A percentile compares a stretch with the other conserved stretches of the same genome.
Evolutionary conservation across 1,140 invertebrate genomes (phyloP).

Genomic region (Parasteatoda tepidariorum): DNA sequence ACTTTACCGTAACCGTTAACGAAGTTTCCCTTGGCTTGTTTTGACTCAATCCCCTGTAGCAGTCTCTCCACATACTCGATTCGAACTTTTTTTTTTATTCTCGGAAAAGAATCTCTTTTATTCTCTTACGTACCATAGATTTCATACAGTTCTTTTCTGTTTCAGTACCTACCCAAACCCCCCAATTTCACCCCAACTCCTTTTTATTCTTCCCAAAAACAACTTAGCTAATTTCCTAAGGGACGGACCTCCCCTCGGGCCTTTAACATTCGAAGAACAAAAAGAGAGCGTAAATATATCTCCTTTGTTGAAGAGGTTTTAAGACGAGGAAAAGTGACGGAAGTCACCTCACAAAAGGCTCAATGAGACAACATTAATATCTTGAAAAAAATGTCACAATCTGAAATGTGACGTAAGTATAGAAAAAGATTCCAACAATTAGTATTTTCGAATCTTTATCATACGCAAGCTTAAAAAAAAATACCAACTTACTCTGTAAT

Average conservation of each 20-base stretch:
- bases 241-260: conserved; percentile 33
- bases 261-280: conserved; percentile 23
- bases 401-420: too few relatives aligned
- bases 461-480: too few relatives aligned
- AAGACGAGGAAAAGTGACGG: not conserved
- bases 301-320: not conserved
- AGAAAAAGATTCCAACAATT: too few relatives aligned
- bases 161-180: not conserved
- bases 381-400: too few relatives aligned
- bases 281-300: conserved; percentile 41
- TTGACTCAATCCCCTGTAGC: not conserved
- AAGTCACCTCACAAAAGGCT: too few relatives aligned
- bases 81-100: too few relatives aligned
- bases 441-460: too few relatives aligned
- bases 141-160: not conserved
- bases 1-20: conserved; percentile 33
- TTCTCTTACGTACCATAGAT: conserved; percentile 45
- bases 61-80: too few relatives aligned
- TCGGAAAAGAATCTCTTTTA: not conserved
- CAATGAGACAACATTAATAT: too few relatives aligned
- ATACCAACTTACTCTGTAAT: too few relatives aligned
- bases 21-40: conserved; percentile 35
- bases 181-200: too few relatives aligned
- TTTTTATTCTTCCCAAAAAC: conserved; percentile 7
- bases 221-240: conserved; percentile 57